Conservation (phyloP, 2,888 invertebrate species). For the Cynaeus angustus region DNA sequence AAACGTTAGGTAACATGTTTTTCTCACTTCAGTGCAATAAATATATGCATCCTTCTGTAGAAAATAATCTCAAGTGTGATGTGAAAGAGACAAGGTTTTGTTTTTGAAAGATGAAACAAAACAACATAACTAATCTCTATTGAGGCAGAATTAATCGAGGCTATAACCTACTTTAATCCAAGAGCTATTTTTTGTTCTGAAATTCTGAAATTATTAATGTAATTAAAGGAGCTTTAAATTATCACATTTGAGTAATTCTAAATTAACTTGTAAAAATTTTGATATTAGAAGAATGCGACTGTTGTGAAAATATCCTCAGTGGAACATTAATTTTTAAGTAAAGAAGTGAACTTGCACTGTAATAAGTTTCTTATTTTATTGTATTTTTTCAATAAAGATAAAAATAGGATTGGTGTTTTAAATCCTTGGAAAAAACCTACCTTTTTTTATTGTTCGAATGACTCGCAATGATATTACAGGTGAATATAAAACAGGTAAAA, state of each 20-base stretch:
- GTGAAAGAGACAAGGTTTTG: no score
- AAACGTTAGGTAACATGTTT: not conserved
- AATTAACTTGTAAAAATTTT: not conserved
- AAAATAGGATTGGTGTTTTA: not conserved
- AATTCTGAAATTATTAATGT: not conserved
- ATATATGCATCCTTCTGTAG: conserved; percentile 37
- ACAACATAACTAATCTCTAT: not conserved
- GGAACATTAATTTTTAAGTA: no score
- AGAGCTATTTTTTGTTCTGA: not conserved
- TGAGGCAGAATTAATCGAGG: no score
- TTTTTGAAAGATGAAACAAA: not conserved
- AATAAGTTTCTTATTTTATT: not conserved
- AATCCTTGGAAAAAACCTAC: not conserved
- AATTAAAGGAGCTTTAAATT: conserved; percentile 10
- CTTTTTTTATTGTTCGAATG: not conserved
- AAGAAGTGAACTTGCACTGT: no score
- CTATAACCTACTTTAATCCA: no score
- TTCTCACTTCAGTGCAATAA: conserved; percentile 37
- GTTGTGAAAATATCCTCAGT: no score
- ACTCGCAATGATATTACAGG: not conserved
- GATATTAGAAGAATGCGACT: not conserved
- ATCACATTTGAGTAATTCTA: no score
- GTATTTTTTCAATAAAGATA: conserved; percentile 3
- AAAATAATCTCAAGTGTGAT: not conserved
- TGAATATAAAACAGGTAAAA: conserved; percentile 1